Evolutionary conservation across 2,797 vertebrate species (phyloP), one percentile per base, ranked within the genome.

Genomic region (Malurus splendens): DNA sequence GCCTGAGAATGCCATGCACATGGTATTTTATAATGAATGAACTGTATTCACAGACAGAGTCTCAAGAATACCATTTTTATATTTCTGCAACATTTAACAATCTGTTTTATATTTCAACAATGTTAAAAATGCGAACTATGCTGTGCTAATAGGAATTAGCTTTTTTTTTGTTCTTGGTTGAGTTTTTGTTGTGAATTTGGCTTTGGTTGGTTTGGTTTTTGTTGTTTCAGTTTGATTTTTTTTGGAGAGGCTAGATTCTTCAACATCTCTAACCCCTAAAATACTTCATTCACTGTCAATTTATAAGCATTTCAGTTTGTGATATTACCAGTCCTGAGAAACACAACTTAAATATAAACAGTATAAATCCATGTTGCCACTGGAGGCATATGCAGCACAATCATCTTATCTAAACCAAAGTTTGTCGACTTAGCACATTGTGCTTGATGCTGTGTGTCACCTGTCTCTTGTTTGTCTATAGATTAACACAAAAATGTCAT

Each of bases 391-490:
- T 23, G 47, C 91, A 91, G 87, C 89, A 82, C 86, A 94, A 95
- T 90, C 87, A 84, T 95, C 81, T 96, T 92, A 90, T 94, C 87
- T 89, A 66, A 71, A 77, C 57, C 91, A 88, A 96, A 96, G 94
- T 94, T 88, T 94, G 87, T 84, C 89, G 94, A 95, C 68, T 95
- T 93, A 83, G 84, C 82, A 90, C 94, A 93, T 94, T 95, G 90
- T 93, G 45, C 77, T 92, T 87, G 92, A 94, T 96, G 89, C 39
- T 90, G 88, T 89, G 92, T 95, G 95, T 98, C 97, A 97, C 97
- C 97, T 98, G 97, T 96, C 97, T 96, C 96, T 97, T 98, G 97
- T 97, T 97, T 97, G 94, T 95, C 95, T 97, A 86, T 85, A 97
- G 97, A 97, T 97, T 97, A 97, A 96, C 94, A 96, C 96, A 97